Base-by-base conservation (phyloP, 2,888 invertebrate species). In the Cepaea hortensis region DNA sequence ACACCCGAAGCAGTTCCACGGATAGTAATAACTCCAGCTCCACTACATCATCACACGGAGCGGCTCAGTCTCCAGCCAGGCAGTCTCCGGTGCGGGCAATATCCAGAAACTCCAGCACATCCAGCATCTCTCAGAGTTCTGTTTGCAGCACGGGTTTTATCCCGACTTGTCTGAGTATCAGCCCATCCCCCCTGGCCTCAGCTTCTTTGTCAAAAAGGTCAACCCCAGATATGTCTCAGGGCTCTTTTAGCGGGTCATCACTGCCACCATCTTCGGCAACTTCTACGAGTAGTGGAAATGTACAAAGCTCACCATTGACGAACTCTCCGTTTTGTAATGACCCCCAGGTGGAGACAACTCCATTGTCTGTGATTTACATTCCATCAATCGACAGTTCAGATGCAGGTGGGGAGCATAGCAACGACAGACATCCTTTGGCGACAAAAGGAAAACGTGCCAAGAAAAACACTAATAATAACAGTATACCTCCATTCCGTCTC, bases 11-110 rank as follows among this genome's bases (percentile, higher is more conserved):
- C 88, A 92, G 91, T 79, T 92, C 93, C 9, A 92, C 92, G 46
- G 93, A 93, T 87, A 93, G 93, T 88, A 91, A 91, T 84, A 90
- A 91, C 87, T 93, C 93, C 13, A 90, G 89, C 83, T 90, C 91
- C 81, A 90, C 88, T 55, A 89, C 88, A 9, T 88, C 90, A 3
- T 85, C 88, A 13, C 55, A 81, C 35, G 86, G 89, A 46, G 80
- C 87, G n/a, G 81, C 87, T 11, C 88, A 89, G 84, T 89, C 90
- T 72, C 88, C 90, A 35, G 87, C 88, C 61, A 75, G 88, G 55
- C 90, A 90, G 84, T 91, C 91, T 3, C 92, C 92, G 15, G 90
- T 91, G 35, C 86, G 92, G 65, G 91, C 92, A 82, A 88, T 92
- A 72, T 92, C 91, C 46, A 91, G 90, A 85, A 91, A 90, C 48